Evolutionary conservation across 2,888 invertebrate genomes (phyloP), one percentile per base, ranked within the genome.

Genomic region (Drosophila siamana): DNA sequence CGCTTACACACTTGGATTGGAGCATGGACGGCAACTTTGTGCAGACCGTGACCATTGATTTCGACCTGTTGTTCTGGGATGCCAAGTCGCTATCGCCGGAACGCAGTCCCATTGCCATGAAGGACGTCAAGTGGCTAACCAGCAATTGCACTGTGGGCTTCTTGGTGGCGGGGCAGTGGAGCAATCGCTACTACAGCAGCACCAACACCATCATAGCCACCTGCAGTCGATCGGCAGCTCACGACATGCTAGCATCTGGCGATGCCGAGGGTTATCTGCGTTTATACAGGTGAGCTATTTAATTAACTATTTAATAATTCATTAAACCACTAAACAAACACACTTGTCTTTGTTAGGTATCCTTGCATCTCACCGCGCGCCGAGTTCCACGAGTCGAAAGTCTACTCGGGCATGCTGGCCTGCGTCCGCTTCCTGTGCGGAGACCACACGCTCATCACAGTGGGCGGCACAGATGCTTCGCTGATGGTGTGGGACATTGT

Each of bases 401-500:
- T 96, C 0, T 98, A 98, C 93, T 96, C 97, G 36, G 96, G 96
- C 28, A 94, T 95, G 81, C 94, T 98, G 50, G 96, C 96, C 36
- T 94, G 95, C 66, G 95, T 96, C 0, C 94, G 96, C 43, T 98
- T 98, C 93, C 93, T 97, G 15, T 96, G 95, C 93, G 97, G 97
- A 89, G 97, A 98, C 92, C 95, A 96, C 57, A 96, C 96, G 88
- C 93, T 98, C 67, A 95, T 97, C 56, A 96, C 96, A 15, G 95
- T 97, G 8, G 98, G 98, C 2, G 98, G 98, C 30, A 94, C 95
- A 74, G 98, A 98, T 90, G 97, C 97, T 24, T 96, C 96, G 6
- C 94, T 98, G 38, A 97, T 98, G 96, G 94, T 98, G 74, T 98
- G 98, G 97, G 97, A 97, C 92, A 93, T 97, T 72, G 95, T 96